Evolutionary conservation across 1,140 invertebrate species (phyloP), one percentile per base, ranked within the genome.

Genomic region (Chionoecetes opilio): DNA sequence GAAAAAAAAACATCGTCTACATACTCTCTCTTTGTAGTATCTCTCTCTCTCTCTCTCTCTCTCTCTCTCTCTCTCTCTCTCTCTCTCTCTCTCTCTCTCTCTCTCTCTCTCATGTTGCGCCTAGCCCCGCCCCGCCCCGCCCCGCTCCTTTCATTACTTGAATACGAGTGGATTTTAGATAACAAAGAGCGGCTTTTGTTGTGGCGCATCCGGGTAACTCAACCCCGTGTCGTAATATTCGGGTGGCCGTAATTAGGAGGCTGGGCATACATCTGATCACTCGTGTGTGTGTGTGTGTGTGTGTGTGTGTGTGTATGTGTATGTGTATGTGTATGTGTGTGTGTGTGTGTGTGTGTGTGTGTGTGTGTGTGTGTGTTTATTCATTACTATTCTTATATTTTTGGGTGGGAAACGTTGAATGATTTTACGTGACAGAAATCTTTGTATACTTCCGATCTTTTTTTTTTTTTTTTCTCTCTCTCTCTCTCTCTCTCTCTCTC

Each of bases 281-380:
- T n/a, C 32, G 84, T 38, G 32, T 86, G 84, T 86, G 84, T 86
- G 84, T 86, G 35, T 86, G 35, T 86, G 35, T 86, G 32, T 38
- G 32, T 86, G 35, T 86, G 84, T 34, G 84, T 86, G 84, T 86
- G 32, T 38, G 84, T 86, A 41, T 90, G 88, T 90, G 88, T 90
- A 41, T 90, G 88, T 90, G 88, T 90, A 41, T 90, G 88, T 90
- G 88, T 90, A 41, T 90, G 88, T 90, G 88, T 90, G 88, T 90
- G 88, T 90, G 88, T 90, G 88, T 90, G 88, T 90, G 38, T 90
- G 88, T 90, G 38, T 90, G 88, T 90, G 38, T 90, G 88, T 90
- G 38, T 88, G 35, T 37, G 86, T 88, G 86, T 88, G 31, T 86
- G 34, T 86, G 31, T 38, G 31, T 88, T n/a, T n/a, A n/a, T n/a